Evolutionary conservation across 2,797 vertebrate genomes (phyloP).

Genomic region (Chaenodraco wilsoni): DNA sequence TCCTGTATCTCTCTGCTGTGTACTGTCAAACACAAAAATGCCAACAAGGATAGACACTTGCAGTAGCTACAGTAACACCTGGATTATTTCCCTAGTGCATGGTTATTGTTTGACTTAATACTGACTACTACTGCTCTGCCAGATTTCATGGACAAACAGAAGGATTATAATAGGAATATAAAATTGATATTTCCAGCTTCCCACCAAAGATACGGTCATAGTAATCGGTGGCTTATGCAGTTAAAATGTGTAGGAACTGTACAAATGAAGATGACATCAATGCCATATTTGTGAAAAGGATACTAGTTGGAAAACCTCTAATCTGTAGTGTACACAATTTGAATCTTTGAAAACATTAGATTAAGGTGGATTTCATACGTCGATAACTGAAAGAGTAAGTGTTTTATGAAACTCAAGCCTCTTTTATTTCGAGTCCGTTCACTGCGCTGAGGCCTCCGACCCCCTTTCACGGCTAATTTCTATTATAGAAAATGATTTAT

Average conservation of each 20-base stretch:
- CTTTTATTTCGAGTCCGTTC: constrained; percentile 34
- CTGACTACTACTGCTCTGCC: constrained; percentile 10
- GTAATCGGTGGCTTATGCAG: background rate
- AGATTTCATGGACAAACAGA: constrained; percentile 32
- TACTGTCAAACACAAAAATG: constrained; percentile 33
- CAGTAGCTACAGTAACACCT: constrained; percentile 33
- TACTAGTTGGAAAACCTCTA: background rate
- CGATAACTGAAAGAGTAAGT: constrained; percentile 11
- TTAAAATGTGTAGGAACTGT: background rate
- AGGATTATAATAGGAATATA: constrained; percentile 14
- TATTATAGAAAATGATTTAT: constrained; percentile 63
- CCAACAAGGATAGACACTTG: constrained; percentile 20
- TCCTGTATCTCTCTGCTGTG: constrained; percentile 25
- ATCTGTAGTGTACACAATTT: constrained; percentile 19
- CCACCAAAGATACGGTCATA: background rate
- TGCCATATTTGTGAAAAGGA: constrained; percentile 2
- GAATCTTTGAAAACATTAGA: constrained; percentile 8
- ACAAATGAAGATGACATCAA: background rate
- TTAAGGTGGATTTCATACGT: constrained; percentile 8
- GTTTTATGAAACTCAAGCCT: constrained; percentile 43
- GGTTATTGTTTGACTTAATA: constrained; percentile 43
- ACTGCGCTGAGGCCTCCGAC: constrained; percentile 34
- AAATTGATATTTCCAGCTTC: constrained; percentile 5
- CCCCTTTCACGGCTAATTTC: constrained; percentile 57
- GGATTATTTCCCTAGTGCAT: constrained; percentile 44